Base-by-base conservation (phyloP, 2,113 vertebrate genomes). In the Oryzias curvinotus region DNA sequence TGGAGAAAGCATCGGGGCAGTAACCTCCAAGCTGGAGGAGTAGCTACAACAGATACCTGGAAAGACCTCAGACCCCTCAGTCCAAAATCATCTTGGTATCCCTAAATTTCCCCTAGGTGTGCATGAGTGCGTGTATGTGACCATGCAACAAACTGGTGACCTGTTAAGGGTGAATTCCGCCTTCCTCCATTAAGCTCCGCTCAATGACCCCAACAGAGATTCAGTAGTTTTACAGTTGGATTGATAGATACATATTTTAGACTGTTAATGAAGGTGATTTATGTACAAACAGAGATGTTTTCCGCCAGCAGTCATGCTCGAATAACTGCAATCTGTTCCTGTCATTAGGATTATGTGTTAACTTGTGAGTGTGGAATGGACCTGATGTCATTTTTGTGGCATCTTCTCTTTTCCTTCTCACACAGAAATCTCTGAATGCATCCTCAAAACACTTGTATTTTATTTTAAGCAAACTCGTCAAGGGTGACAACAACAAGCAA, bases 281-380 rank as follows among this genome's bases (percentile, higher is more conserved):
- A 48, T 48, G 7, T 19, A 52, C 26, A 55, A 25, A 64, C 62
- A 65, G 52, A 12, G 17, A 52, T 6, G 26, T 62, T 57, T 52
- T 52, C 25, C 1, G 52, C 25, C 30, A 49, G 28, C 16, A 49
- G 53, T 65, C 45, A 65, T 49, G 28, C 19, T 19, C 17, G 53
- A 65, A 45, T 42, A 49, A 43, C 52, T 56, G 28, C 28, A 55
- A 65, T 65, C 62, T 55, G 45, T 45, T 56, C 13, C 23, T 63
- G 52, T 64, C 45, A 55, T 49, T 52, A 44, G 17, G 21, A 15
- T 57, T 47, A 19, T 17, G 52, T 13, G 52, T 13, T 6, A 41
- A 55, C 52, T 41, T 41, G n/a, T 41, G 4, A 41, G 52, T 13
- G 18, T 3, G 41, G 10, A 30, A n/a, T 46, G 23, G 58, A 55